Base-by-base conservation (phyloP, 92 coral and sea anemone genomes). In the Pocillopora grandis region DNA sequence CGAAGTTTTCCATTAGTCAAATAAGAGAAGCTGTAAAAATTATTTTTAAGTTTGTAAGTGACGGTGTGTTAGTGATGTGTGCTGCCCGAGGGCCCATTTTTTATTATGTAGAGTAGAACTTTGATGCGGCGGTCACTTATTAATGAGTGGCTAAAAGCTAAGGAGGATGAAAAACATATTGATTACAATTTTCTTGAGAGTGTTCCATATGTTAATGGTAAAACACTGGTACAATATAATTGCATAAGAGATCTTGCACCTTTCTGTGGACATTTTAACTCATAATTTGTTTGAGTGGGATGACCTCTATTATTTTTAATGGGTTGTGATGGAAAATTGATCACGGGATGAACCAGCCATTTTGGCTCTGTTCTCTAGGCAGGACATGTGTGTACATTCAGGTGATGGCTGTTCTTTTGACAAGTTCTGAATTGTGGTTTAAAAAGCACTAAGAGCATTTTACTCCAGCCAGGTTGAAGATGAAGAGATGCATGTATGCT, bases 381-480 rank as follows among this genome's bases (percentile, higher is more conserved):
- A 71, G 36, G 69, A 58, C 85, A 73, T 49, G 65, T 62, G 79
- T 58, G 59, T 62, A 17, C 10, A 66, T 10, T 64, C 33, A 27
- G 21, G 72, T 83, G 18, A 55, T 55, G 15, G 15, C 48, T 58
- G 60, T 71, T 48, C 61, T 55, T 62, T 12, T 72, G 62, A 10
- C 68, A 73, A 62, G 80, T 59, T 10, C 7, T 58, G 23, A 31
- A 35, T 36, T 71, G 63, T 65, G 16, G 77, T 70, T 20, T 64
- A 83, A 62, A 76, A 14, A 27, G 82, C 86, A 13, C 66, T 64
- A 23, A 84, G 76, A 23, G 65, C 42, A n/a, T 55, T 21, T 67
- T 12, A 14, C 4, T 7, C 31, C 31, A 27, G 73, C 33, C 12
- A 20, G 57, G 9, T 70, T 11, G 9, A 70, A 70, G 57, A 70